phyloP scores from a whole-genome alignment of 2,888 invertebrate species.

The Cosmia trapezina region DNA sequence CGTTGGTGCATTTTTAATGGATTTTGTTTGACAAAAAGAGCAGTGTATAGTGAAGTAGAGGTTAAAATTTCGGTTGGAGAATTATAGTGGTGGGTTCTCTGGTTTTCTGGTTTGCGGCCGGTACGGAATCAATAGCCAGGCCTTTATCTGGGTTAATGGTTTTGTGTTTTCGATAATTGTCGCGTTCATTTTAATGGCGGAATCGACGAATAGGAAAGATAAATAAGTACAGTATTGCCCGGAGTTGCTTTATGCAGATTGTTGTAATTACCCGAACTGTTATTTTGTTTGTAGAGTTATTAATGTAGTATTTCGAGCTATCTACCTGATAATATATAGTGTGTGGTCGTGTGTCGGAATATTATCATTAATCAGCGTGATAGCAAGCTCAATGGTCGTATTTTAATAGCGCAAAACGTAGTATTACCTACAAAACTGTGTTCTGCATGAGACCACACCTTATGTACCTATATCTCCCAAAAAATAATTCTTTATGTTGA shows the following conservation, averaged over 20 bases:
- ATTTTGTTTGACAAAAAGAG: slow-evolving; percentile 18
- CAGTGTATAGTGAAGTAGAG: slow-evolving; percentile 41
- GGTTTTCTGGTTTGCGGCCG: slow-evolving; percentile 72
- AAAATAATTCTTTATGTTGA: neutral
- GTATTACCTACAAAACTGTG: no score
- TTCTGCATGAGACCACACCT: no score
- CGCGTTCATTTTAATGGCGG: slow-evolving; percentile 71
- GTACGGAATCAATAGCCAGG: slow-evolving; percentile 69
- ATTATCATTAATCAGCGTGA: neutral
- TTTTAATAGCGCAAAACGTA: neutral
- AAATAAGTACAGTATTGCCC: slow-evolving; percentile 44
- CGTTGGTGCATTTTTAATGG: neutral
- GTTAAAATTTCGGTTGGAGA: slow-evolving; percentile 38
- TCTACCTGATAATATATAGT: neutral
- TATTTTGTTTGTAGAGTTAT: slow-evolving; percentile 33
- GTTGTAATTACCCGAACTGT: slow-evolving; percentile 23
- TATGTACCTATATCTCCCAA: no score
- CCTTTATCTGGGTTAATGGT: slow-evolving; percentile 78
- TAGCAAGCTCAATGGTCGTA: neutral
- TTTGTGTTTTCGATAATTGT: slow-evolving; percentile 77
- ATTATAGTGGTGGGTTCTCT: slow-evolving; percentile 46
- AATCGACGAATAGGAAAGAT: slow-evolving; percentile 50
- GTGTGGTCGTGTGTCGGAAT: neutral
- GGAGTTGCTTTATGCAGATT: slow-evolving; percentile 38
- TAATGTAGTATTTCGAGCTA: slow-evolving; percentile 6